A percentile compares a stretch with the other conserved stretches of the same genome.
Conservation (phyloP, 1,140 invertebrate genomes). For the Drosophila suzukii region DNA sequence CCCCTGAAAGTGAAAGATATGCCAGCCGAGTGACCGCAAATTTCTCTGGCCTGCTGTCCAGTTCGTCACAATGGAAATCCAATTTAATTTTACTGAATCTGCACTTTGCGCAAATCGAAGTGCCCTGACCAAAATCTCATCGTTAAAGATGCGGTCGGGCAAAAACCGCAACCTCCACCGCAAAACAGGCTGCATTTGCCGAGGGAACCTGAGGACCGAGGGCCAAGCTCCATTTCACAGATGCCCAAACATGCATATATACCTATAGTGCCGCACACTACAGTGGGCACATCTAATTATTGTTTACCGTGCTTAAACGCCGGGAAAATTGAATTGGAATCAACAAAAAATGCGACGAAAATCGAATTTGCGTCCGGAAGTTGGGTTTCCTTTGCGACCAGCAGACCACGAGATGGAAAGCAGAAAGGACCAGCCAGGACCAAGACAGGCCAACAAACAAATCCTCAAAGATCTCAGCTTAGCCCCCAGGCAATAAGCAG, state of each 20-base stretch:
- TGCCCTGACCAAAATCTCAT: constrained; percentile 61
- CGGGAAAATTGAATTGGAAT: constrained; percentile 79
- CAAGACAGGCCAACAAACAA: constrained; percentile 51
- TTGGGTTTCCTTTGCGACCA: constrained; percentile 43
- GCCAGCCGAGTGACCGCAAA: constrained; percentile 37
- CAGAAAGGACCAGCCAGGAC: constrained; percentile 3
- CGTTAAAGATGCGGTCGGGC: constrained; percentile 56
- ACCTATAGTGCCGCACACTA: constrained; percentile 3
- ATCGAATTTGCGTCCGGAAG: constrained; percentile 77
- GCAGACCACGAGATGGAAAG: constrained; percentile 20
- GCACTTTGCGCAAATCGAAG: constrained; percentile 79
- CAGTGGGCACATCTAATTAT: constrained; percentile 72
- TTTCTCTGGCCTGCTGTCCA: constrained; percentile 59
- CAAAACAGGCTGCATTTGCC: constrained; percentile 39
- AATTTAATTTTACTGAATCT: constrained; percentile 81
- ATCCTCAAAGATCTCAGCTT: constrained; percentile 74
- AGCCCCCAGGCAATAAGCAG: constrained; percentile 65
- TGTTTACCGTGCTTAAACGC: constrained; percentile 78
- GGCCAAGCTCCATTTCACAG: constrained; percentile 13
- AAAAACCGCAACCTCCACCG: constrained; percentile 48
- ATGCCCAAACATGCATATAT: constrained; percentile 37
- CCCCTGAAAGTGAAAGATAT: constrained; percentile 47
- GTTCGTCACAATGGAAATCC: constrained; percentile 81
- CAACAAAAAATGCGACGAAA: constrained; percentile 71
- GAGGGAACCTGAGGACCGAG: background rate